Evolutionary conservation across 1,140 invertebrate genomes (phyloP), one percentile per base, ranked within the genome.

Genomic region (Brachionus manjavacas): DNA sequence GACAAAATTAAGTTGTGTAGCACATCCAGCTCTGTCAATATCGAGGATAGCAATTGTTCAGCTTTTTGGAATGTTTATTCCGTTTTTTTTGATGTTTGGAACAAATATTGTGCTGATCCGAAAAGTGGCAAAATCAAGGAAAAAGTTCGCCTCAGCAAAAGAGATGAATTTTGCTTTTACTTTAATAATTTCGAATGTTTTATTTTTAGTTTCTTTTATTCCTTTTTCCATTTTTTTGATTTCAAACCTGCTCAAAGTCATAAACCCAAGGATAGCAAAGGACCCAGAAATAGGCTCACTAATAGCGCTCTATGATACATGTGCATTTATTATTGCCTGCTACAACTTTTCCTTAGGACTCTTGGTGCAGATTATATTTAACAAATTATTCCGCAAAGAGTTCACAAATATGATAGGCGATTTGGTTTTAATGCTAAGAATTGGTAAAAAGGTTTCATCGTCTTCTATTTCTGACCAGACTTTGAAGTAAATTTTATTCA

Each of bases 1-100:
- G 12, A 39, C 31, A 31, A 68, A 68, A 68, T 28, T 31, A 23
- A 68, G 12, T 12, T 68, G 25, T 31, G 25, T 68, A 14, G 31
- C 66, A 2, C 25, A 68, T 12, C 31, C 66, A 14, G 25, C 66
- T 31, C 25, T 31, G 25, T 68, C 31, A 4, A 68, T 31, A 4
- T 68, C 66, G 9, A 31, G 66, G 31, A 68, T 68, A 14, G 66
- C 25, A 28, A 28, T 68, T 39, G 20, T 60, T 31, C 66, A 68
- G n/a, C 25, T 68, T 2, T 31, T 68, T 12, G 66, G 66, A n/a
- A 68, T 68, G 31, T 68, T 31, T 68, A 2, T 16, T 31, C 66
- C 66, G 7, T 72, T 72, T 72, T 72, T 72, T 39, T 11, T 72
- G 1, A 72, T 72, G 68, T 41, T 72, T 68, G 66, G 66, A 12